Percentiles rank a stretch among this genome's conserved stretches.
Conservation (phyloP, 2,797 vertebrate genomes). For the Sebastolobus altivelis region DNA sequence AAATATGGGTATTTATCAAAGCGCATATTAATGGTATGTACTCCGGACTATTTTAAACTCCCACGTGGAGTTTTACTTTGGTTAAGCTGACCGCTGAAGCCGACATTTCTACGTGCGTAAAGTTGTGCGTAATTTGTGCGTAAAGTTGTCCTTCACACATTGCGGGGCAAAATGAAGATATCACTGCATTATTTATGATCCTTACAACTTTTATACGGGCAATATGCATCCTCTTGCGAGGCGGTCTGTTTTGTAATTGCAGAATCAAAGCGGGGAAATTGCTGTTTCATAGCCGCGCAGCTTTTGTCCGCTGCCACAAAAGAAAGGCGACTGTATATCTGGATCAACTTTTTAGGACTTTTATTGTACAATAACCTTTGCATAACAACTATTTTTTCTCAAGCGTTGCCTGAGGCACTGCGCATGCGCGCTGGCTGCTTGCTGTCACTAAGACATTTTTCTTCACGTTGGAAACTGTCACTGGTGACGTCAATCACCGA, state of each 20-base stretch:
- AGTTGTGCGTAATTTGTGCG: conserved; percentile 67
- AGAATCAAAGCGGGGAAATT: conserved; percentile 61
- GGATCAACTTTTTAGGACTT: conserved; percentile 77
- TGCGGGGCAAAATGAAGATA: conserved; percentile 69
- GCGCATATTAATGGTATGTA: conserved; percentile 44
- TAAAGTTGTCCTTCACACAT: conserved; percentile 51
- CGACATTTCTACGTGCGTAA: conserved; percentile 60
- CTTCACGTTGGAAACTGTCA: conserved; percentile 91
- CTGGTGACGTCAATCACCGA: conserved; percentile 90
- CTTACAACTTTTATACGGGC: conserved; percentile 65
- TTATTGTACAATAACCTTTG: conserved; percentile 85
- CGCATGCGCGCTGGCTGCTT: conserved; percentile 86
- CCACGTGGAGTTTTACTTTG: conserved; percentile 54
- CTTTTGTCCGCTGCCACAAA: conserved; percentile 64
- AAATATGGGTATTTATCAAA: conserved; percentile 61
- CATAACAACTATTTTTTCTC: conserved; percentile 83
- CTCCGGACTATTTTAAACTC: conserved; percentile 54
- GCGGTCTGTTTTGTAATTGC: conserved; percentile 60
- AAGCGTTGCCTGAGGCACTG: conserved; percentile 73
- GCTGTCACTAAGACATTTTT: conserved; percentile 89
- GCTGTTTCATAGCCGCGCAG: conserved; percentile 55
- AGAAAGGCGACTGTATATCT: conserved; percentile 60
- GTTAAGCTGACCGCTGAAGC: conserved; percentile 13
- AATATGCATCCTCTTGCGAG: conserved; percentile 48
- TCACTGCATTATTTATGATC: conserved; percentile 77